These are phyloP conservation scores for Sialia sialis DNA, from an alignment of 2,113 vertebrate species.

Conservation along the genomic window DNA sequence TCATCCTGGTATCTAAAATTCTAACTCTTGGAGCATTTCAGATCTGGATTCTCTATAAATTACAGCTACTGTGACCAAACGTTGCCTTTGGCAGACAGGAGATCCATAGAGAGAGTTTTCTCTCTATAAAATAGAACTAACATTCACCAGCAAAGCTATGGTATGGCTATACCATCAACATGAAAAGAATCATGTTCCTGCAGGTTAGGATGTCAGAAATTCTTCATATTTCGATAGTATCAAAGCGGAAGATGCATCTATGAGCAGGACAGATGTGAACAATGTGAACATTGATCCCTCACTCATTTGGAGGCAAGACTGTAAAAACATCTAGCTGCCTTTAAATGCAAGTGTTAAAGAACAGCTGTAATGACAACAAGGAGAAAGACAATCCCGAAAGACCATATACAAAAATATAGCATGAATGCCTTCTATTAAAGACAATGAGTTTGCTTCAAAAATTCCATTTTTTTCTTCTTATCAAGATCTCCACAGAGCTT, in stretches of 20 bases:
- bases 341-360: background rate
- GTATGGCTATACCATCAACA: background rate
- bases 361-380: background rate
- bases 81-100: background rate
- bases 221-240: background rate
- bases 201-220: background rate
- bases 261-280: background rate
- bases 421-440: background rate
- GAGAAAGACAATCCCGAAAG: background rate
- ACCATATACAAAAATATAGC: background rate
- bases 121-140: background rate
- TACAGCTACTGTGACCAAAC: background rate
- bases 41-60: background rate
- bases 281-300: background rate
- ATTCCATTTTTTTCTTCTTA: background rate
- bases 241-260: background rate
- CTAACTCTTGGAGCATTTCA: background rate
- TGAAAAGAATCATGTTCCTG: background rate
- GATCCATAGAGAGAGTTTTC: background rate
- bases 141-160: background rate
- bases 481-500: background rate
- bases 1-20: background rate
- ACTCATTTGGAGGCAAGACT: background rate
- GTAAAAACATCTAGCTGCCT: background rate
- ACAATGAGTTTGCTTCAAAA: background rate